Conservation (phyloP, 2,797 vertebrate species). For the Mormyrops boulengeri region DNA sequence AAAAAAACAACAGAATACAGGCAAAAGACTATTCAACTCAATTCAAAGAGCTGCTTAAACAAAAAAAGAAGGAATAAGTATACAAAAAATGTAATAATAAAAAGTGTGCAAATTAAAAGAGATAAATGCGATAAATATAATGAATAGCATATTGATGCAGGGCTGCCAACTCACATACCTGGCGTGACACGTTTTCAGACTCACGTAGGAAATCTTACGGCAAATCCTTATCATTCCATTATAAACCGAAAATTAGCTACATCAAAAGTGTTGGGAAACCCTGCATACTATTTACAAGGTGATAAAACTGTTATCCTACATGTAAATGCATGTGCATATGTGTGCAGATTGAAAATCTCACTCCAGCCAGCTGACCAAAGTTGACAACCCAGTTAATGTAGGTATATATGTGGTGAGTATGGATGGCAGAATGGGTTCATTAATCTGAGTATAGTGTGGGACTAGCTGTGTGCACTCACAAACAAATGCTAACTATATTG, state of each 20-base stretch:
- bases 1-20: neutral
- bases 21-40: neutral
- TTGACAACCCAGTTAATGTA: neutral
- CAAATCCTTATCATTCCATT: neutral
- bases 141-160: neutral
- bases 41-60: neutral
- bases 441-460: neutral
- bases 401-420: neutral
- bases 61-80: neutral
- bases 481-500: neutral
- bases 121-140: neutral
- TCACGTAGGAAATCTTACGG: neutral
- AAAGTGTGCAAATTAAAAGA: neutral
- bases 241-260: neutral
- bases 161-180: neutral
- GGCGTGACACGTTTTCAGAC: neutral
- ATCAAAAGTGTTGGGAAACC: neutral
- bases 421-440: neutral
- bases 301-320: neutral
- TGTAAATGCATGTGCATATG: neutral
- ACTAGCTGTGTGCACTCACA: neutral
- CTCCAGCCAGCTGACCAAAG: neutral
- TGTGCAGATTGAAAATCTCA: neutral
- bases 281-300: neutral
- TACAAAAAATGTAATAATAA: neutral